Conservation (phyloP, 92 coral and sea anemone species). For the Porites divaricata region DNA sequence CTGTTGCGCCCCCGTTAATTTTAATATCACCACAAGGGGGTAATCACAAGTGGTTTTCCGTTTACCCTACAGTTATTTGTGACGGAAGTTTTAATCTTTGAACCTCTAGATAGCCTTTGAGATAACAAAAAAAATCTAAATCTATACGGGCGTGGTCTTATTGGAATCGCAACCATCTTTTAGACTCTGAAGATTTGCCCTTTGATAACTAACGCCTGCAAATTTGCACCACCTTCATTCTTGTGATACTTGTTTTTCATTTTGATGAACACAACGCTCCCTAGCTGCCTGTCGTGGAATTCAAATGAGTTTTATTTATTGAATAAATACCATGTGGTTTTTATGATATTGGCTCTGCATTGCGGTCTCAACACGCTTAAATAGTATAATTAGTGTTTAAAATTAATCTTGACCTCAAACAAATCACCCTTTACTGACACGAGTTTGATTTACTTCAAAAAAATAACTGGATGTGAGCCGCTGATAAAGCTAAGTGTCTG, state of each 20-base stretch:
- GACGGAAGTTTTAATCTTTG: background rate
- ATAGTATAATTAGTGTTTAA: background rate
- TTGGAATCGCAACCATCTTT: conserved; percentile 7
- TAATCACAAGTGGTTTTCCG: background rate
- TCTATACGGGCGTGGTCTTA: background rate
- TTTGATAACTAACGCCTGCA: background rate
- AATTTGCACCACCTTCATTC: background rate
- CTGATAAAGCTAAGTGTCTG: background rate
- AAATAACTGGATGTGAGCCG: background rate
- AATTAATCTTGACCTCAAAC: conserved; percentile 11
- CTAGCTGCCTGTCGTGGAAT: background rate
- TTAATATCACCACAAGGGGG: conserved; percentile 2
- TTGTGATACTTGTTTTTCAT: background rate
- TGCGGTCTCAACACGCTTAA: conserved; percentile 8
- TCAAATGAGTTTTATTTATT: conserved; percentile 14
- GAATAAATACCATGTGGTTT: background rate
- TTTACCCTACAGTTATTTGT: background rate
- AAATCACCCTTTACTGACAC: background rate
- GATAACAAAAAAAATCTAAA: conserved; percentile 9
- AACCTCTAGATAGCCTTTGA: conserved; percentile 6
- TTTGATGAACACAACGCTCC: background rate
- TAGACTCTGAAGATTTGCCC: background rate
- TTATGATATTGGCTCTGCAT: background rate
- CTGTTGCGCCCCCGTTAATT: conserved; percentile 35
- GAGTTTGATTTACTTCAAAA: background rate